Conservation (phyloP, 2,113 vertebrate species). For the Stomatorhinus ivindoensis region DNA sequence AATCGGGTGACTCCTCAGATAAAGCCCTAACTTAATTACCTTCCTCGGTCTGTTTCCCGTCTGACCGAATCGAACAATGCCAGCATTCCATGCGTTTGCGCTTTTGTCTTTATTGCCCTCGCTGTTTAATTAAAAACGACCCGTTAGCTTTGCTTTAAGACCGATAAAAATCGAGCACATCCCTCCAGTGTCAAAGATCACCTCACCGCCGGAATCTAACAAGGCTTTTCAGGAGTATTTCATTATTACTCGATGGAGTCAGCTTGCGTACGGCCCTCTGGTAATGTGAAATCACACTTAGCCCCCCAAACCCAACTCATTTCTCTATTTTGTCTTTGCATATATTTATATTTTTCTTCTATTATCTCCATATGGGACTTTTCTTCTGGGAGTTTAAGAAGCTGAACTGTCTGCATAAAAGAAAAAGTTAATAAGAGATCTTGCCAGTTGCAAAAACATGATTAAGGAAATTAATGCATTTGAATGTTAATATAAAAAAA, state of each 20-base stretch:
- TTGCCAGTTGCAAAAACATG: not conserved
- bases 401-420: not conserved
- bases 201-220: not conserved
- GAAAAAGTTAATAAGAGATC: not conserved
- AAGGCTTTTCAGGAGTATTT: not conserved
- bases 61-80: not conserved
- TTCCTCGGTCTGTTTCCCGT: not conserved
- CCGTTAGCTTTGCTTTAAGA: not conserved
- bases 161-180: not conserved
- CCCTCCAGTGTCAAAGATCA: not conserved
- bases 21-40: not conserved
- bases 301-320: not conserved
- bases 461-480: not conserved
- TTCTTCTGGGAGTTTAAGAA: not conserved
- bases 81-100: too few relatives aligned
- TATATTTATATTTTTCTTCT: not conserved
- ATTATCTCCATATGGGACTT: not conserved
- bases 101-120: not conserved
- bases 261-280: conserved; percentile 18
- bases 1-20: not conserved
- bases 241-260: not conserved
- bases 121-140: not conserved
- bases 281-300: conserved; percentile 22
- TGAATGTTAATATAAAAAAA: not conserved
- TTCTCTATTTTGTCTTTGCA: not conserved